phyloP scores from a whole-genome alignment of 1,140 invertebrate species.

The Lysiphlebus fabarum region DNA sequence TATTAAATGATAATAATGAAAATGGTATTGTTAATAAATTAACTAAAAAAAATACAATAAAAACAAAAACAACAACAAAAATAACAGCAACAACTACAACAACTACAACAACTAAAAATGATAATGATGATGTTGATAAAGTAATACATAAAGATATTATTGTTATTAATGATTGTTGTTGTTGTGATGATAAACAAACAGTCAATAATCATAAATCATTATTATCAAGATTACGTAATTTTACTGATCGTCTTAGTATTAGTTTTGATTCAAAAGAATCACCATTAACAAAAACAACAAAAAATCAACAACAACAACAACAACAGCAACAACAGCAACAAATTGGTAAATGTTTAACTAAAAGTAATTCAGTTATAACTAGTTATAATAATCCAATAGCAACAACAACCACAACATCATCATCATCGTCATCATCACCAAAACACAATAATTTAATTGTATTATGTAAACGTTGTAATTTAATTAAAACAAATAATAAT shows the following conservation, averaged over 20 bases:
- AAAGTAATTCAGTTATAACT: constrained; percentile 41
- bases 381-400: constrained; percentile 5
- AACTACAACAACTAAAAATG: constrained; percentile 1
- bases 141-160: constrained; percentile 18
- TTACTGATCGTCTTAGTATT: constrained; percentile 47
- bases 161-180: constrained; percentile 30
- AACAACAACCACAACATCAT: no score
- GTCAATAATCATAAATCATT: constrained; percentile 46
- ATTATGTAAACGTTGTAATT: constrained; percentile 45
- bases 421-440: no score
- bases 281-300: constrained; percentile 33
- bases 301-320: constrained; percentile 29
- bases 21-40: constrained; percentile 32
- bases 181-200: constrained; percentile 41
- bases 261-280: constrained; percentile 49
- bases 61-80: no score
- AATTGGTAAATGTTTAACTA: constrained; percentile 35
- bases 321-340: no score
- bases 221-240: constrained; percentile 43
- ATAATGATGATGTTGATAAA: constrained; percentile 13
- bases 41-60: constrained; percentile 25
- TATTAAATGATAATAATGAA: constrained; percentile 24
- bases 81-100: no score
- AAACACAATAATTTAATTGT: constrained; percentile 26
- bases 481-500: constrained; percentile 33